phyloP scores from a whole-genome alignment of 2,888 invertebrate genomes.

The Amiota communis region DNA sequence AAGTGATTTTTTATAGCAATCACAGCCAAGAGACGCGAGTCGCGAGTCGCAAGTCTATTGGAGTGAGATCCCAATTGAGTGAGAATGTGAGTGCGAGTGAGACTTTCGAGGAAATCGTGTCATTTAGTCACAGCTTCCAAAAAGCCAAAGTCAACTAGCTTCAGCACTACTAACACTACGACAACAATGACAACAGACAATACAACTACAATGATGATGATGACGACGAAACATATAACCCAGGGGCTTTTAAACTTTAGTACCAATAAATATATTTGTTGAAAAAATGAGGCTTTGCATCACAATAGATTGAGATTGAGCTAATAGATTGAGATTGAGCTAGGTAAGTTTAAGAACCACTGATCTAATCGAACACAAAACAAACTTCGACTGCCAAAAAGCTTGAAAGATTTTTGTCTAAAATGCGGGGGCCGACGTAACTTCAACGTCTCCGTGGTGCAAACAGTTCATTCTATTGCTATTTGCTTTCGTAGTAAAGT shows the following conservation, averaged over 20 bases:
- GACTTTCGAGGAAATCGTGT: slow-evolving; percentile 27
- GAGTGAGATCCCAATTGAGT: too few relatives aligned
- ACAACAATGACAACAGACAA: not conserved
- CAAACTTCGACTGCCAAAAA: slow-evolving; percentile 18
- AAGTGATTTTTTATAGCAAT: slow-evolving; percentile 25
- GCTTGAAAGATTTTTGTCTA: slow-evolving; percentile 14
- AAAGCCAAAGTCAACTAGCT: slow-evolving; percentile 23
- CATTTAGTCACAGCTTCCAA: slow-evolving; percentile 30
- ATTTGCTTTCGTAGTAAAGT: slow-evolving; percentile 23
- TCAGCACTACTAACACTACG: not conserved
- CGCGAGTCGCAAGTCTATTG: not conserved
- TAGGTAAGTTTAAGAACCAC: too few relatives aligned
- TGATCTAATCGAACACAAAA: not conserved
- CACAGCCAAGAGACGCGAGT: not conserved
- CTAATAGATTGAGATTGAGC: too few relatives aligned
- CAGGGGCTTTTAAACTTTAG: too few relatives aligned
- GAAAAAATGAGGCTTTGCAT: too few relatives aligned
- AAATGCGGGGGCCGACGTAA: slow-evolving; percentile 21
- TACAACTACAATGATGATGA: not conserved
- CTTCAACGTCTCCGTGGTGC: not conserved
- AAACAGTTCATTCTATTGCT: not conserved
- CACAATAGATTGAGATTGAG: too few relatives aligned
- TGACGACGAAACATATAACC: not conserved
- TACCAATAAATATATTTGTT: too few relatives aligned
- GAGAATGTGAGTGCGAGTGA: slow-evolving; percentile 13